Evolutionary conservation across 2,113 vertebrate species (phyloP).

Genomic region (Laticauda laticaudata): DNA sequence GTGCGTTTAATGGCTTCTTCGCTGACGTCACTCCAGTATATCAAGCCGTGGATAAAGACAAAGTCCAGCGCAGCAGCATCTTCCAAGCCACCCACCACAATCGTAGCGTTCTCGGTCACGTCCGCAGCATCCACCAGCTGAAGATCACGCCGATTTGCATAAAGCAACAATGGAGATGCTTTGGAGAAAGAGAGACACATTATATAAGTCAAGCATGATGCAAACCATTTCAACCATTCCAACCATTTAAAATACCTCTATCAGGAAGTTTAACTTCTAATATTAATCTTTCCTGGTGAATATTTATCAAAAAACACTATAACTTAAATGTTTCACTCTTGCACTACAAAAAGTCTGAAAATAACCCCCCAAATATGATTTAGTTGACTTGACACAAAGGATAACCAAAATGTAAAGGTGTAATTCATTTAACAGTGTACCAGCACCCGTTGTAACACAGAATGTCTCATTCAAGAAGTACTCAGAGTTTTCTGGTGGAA

Average conservation of each 20-base stretch:
- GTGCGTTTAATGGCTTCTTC: slow-evolving; percentile 96
- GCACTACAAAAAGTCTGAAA: background rate
- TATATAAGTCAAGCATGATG: background rate
- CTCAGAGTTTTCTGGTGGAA: background rate
- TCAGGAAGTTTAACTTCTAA: background rate
- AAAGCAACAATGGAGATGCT: slow-evolving; percentile 91
- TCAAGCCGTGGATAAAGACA: slow-evolving; percentile 81
- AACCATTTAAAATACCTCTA: background rate
- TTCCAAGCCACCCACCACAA: slow-evolving; percentile 91
- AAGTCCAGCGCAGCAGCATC: slow-evolving; percentile 97
- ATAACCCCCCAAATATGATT: background rate
- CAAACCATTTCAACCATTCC: background rate
- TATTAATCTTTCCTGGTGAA: background rate
- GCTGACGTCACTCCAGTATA: slow-evolving; percentile 98
- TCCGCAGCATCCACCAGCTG: slow-evolving; percentile 87
- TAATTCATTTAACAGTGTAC: background rate
- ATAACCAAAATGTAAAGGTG: background rate
- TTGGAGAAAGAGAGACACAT: slow-evolving; percentile 22
- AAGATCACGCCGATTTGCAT: slow-evolving; percentile 92
- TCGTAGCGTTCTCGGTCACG: slow-evolving; percentile 84
- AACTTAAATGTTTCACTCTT: background rate
- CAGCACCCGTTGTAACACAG: background rate
- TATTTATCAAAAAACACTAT: background rate
- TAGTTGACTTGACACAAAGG: background rate
- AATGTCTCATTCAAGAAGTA: background rate